Base-by-base conservation (phyloP, 2,888 invertebrate species). In the Rhodophaea formosa region DNA sequence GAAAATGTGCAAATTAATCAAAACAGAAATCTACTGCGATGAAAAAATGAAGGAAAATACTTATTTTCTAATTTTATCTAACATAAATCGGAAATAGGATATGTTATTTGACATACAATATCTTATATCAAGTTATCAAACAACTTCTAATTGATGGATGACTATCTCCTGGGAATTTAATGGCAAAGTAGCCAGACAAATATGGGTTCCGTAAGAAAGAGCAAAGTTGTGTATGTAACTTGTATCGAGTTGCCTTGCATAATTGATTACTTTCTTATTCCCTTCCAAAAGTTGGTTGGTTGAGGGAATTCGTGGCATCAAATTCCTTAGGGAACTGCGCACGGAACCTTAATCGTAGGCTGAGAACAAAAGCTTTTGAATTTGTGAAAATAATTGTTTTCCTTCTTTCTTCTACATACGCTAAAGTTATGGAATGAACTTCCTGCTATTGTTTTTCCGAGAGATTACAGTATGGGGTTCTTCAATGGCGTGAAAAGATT, bases 241-340 rank as follows among this genome's bases (percentile, higher is more conserved):
- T 35, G 59, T 61, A 59, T 61, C 52, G 56, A 60, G 60, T 58
- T 58, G 39, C 55, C 51, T 59, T 65, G 64, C 62, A 65, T 61
- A 65, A 65, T 65, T 65, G 62, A 65, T 65, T 56, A 62, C 60
- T 57, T 64, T 61, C 47, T 53, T 56, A 61, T 58, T 64, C 53
- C 59, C 56, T 23, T 39, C 49, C 61, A 60, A 64, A 62, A 62
- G 56, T 62, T 62, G 60, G 59, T 59, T 58, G 60, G 60, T 58
- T 55, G 56, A 57, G 57, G 63, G 59, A 59, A 62, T 53, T 61
- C 61, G 62, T 59, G 64, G 54, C 16, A 16, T 54, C 54, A 14
- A 44, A 54, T 53, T 43, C 43, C 53, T 44, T 0, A 12, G 29
- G 12, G 63, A 65, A 75, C 69, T 70, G 74, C 69, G 54, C 77